A percentile compares a stretch with the other conserved stretches of the same genome.
These are phyloP conservation scores for Sminthurides aquaticus DNA, from an alignment of 2,888 invertebrate species.

Conservation along the genomic window DNA sequence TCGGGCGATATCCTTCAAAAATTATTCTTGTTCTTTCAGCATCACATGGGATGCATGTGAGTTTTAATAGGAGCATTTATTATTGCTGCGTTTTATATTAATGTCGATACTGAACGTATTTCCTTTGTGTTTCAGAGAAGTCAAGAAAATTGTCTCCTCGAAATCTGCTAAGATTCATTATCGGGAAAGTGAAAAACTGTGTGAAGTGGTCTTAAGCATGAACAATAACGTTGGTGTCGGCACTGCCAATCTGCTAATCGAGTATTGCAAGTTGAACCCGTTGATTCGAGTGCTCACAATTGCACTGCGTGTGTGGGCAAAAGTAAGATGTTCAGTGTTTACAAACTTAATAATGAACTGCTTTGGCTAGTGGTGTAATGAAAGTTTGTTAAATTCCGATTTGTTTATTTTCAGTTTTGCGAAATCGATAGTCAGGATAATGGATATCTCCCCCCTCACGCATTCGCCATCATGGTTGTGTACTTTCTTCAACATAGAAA, in stretches of 20 bases:
- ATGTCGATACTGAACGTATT: neutral
- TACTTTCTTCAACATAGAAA: constrained; percentile 50
- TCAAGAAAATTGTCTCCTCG: constrained; percentile 46
- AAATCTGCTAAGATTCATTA: constrained; percentile 47
- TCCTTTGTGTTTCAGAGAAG: constrained; percentile 37
- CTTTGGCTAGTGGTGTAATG: too few species aligned
- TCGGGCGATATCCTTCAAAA: constrained; percentile 19
- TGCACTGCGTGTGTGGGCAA: constrained; percentile 48
- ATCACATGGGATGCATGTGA: constrained; percentile 12
- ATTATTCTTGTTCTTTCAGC: constrained; percentile 20
- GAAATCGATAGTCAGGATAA: constrained; percentile 48
- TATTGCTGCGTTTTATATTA: neutral
- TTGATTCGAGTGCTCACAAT: constrained; percentile 45
- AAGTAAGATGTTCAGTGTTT: constrained; percentile 45
- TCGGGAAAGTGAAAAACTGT: constrained; percentile 42
- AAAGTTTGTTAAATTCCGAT: too few species aligned
- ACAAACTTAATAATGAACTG: too few species aligned
- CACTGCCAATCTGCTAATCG: constrained; percentile 43
- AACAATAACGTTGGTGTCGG: constrained; percentile 45
- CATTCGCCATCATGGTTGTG: constrained; percentile 50
- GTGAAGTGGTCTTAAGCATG: constrained; percentile 46
- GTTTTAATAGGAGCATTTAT: too few species aligned
- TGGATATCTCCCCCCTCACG: constrained; percentile 51
- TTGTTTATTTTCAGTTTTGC: constrained; percentile 46
- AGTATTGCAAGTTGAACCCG: constrained; percentile 45